Percentiles rank a stretch among this genome's conserved stretches.
Conservation (phyloP, 1,140 invertebrate genomes). For the Condylostylus longicornis region DNA sequence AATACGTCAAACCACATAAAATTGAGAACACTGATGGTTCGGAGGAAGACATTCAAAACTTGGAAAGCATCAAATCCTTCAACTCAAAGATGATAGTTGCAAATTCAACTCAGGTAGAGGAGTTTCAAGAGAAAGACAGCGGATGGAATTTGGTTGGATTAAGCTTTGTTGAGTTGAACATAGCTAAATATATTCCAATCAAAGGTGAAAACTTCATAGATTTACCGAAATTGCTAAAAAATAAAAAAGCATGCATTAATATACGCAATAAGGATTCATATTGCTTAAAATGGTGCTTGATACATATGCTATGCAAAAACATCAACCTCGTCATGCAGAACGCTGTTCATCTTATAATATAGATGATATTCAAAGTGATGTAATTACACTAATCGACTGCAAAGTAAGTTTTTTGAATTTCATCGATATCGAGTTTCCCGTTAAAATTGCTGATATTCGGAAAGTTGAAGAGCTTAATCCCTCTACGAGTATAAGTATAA, state of each 20-base stretch:
- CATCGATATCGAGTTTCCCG: conserved; percentile 5
- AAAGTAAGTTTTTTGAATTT: conserved; percentile 2
- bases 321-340: neutral
- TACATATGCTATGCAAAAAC: conserved; percentile 10
- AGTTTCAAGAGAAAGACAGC: conserved; percentile 21
- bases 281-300: too few relatives aligned
- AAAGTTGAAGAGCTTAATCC: conserved; percentile 11
- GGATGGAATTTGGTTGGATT: conserved; percentile 23
- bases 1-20: too few relatives aligned
- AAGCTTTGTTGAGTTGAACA: conserved; percentile 16
- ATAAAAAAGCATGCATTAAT: conserved; percentile 21
- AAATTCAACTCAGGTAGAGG: too few relatives aligned
- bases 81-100: too few relatives aligned
- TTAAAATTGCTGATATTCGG: conserved; percentile 6
- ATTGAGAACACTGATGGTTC: too few relatives aligned
- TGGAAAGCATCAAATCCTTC: too few relatives aligned
- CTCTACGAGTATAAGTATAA: conserved; percentile 5
- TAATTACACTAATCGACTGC: neutral
- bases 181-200: conserved; percentile 20
- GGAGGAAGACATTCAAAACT: too few relatives aligned
- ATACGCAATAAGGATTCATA: too few relatives aligned
- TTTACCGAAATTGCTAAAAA: conserved; percentile 14
- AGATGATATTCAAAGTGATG: neutral
- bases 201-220: conserved; percentile 14
- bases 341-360: neutral